Evolutionary conservation across 2,113 vertebrate species (phyloP), one percentile per base, ranked within the genome.

Genomic region (Oenanthe melanoleuca): DNA sequence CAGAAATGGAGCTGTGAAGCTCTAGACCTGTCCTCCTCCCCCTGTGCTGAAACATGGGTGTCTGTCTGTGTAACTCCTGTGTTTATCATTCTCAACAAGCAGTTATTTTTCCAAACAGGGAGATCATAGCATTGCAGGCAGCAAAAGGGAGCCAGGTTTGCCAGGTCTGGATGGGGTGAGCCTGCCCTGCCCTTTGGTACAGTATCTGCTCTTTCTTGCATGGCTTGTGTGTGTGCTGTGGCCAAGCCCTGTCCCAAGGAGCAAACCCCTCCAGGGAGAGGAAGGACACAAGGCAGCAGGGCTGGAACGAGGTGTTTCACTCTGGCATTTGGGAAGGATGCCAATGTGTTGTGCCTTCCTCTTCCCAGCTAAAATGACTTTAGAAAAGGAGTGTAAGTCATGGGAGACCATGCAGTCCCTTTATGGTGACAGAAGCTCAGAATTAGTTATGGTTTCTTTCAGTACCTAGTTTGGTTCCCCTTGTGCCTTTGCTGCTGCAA

Each of bases 131-230:
- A 42, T 52, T 82, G 60, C 93, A 97, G 95, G 94, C 96, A 90
- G 72, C 82, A 74, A 83, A 96, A 97, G 97, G 95, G 93, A 97
- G 5, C 86, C 96, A 70, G 97, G 98, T 96, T 96, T 96, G 67
- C 80, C 89, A 44, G 97, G 97, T 97, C 98, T 96, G 79, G 96
- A 92, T 5, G 77, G 88, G 95, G 88, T 67, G 91, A 67, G 75
- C 7, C 40, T 96, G 97, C 98, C 98, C 95, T 99, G 98, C 97
- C 98, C 98, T 95, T 92, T 95, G 98, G 98, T 99, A 99, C 45
- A 80, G 98, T 96, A 98, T 94, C 96, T 97, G 95, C 83, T 88
- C 91, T 88, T 90, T 70, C 90, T 61, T 91, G 94, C 95, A 96
- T 95, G 91, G 50, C 44, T 59, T 61, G 73, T 79, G 64, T 63